These are phyloP conservation scores for Mungos mungo DNA, from an alignment of 2,113 vertebrate genomes.

Conservation along the genomic window DNA sequence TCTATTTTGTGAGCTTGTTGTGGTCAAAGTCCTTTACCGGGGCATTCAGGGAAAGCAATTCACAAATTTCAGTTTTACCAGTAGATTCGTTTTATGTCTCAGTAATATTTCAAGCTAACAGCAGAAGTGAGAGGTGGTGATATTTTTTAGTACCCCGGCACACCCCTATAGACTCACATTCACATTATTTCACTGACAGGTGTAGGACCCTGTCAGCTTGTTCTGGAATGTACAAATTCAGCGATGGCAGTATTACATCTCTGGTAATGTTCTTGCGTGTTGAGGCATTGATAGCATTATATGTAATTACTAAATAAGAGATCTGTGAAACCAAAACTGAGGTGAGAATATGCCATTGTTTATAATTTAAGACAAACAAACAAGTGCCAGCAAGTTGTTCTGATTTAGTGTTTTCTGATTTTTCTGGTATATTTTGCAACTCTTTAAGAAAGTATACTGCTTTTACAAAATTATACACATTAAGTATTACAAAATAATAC, in stretches of 20 bases:
- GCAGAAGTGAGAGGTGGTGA: conserved; percentile 32
- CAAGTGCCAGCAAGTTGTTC: background rate
- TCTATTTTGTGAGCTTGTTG: conserved; percentile 33
- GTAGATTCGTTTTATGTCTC: conserved; percentile 60
- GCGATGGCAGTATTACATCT: background rate
- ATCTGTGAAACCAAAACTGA: background rate
- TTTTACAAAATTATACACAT: too few species aligned
- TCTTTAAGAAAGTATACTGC: background rate
- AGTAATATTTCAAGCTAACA: conserved; percentile 49
- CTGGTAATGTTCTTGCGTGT: background rate
- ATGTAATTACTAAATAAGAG: conserved; percentile 26
- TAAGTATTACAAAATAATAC: too few species aligned
- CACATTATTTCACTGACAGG: conserved; percentile 28
- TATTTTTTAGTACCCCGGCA: conserved; percentile 14
- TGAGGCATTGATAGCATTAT: background rate
- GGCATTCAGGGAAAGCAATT: conserved; percentile 36
- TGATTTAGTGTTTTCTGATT: conserved; percentile 3
- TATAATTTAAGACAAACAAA: conserved; percentile 22
- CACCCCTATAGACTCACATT: background rate
- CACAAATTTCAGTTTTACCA: conserved; percentile 52
- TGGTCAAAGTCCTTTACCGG: conserved; percentile 45
- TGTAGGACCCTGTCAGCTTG: background rate
- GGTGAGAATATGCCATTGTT: background rate
- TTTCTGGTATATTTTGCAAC: background rate
- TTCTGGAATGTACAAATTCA: background rate